These are phyloP conservation scores for Mus caroli DNA, from an alignment of 2,797 vertebrate species.

Conservation along the genomic window DNA sequence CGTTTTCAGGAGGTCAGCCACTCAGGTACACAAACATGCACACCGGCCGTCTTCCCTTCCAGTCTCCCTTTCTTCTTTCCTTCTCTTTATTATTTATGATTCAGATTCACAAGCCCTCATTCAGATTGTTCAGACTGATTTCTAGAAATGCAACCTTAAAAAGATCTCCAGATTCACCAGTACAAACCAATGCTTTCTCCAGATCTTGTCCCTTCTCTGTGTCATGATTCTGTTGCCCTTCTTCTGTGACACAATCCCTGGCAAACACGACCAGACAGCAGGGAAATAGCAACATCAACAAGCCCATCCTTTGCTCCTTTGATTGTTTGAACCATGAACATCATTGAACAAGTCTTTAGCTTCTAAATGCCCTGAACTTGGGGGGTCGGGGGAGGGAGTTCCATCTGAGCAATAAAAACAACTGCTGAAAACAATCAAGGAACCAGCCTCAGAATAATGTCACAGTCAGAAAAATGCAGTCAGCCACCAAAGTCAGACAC, in stretches of 20 bases:
- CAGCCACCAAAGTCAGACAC: constrained; percentile 48
- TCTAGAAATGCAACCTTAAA: background rate
- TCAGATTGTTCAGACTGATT: background rate
- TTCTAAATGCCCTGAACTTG: constrained; percentile 34
- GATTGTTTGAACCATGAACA: background rate
- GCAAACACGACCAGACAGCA: background rate
- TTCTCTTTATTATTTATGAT: background rate
- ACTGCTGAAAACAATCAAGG: constrained; percentile 22
- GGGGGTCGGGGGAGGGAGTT: background rate
- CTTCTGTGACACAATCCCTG: background rate
- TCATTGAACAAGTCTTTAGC: background rate
- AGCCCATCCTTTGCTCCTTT: background rate
- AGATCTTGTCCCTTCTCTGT: background rate
- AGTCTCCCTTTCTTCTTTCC: background rate
- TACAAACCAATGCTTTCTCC: background rate
- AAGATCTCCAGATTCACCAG: background rate
- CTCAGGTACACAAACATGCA: background rate
- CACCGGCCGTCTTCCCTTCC: background rate
- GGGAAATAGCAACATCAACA: background rate
- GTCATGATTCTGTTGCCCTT: background rate
- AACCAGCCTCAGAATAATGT: constrained; percentile 40
- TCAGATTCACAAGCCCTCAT: background rate
- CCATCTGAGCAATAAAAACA: constrained; percentile 22
- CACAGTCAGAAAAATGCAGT: constrained; percentile 52
- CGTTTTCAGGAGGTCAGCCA: background rate